phyloP scores from a whole-genome alignment of 1,140 invertebrate species.

The Whitmania pigra region DNA sequence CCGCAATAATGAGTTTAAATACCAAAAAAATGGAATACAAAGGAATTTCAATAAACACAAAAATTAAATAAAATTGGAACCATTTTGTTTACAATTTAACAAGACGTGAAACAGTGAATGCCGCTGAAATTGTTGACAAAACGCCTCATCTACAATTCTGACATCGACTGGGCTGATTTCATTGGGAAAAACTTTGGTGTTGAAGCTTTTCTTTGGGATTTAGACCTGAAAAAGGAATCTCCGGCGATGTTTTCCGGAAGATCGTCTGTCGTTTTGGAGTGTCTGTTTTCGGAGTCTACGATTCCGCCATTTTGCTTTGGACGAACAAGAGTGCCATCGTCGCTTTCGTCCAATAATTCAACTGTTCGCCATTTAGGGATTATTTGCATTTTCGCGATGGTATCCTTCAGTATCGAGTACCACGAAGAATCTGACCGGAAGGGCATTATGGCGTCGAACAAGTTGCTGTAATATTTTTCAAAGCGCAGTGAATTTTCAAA shows the following conservation, averaged over 20 bases:
- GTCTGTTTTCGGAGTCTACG: slow-evolving; percentile 27
- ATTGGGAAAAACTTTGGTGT: too few relatives aligned
- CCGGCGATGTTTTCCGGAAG: slow-evolving; percentile 1
- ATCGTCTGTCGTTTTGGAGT: slow-evolving; percentile 28
- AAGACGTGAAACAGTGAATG: too few relatives aligned
- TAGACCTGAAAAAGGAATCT: background rate
- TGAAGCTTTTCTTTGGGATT: too few relatives aligned
- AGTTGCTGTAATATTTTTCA: slow-evolving; percentile 8
- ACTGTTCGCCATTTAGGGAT: slow-evolving; percentile 19
- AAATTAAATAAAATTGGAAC: too few relatives aligned
- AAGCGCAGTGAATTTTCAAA: slow-evolving; percentile 21
- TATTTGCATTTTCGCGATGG: slow-evolving; percentile 20
- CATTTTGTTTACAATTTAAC: too few relatives aligned
- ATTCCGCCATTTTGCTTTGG: background rate
- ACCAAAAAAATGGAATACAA: too few relatives aligned
- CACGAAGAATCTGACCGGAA: slow-evolving; percentile 18
- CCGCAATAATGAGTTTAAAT: too few relatives aligned
- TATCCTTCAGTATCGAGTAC: slow-evolving; percentile 22
- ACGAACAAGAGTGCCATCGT: background rate
- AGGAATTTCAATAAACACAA: too few relatives aligned
- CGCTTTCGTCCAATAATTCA: slow-evolving; percentile 11
- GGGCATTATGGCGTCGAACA: slow-evolving; percentile 21
- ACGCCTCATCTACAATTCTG: too few relatives aligned
- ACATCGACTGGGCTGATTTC: too few relatives aligned
- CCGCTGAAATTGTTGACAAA: too few relatives aligned